Evolutionary conservation across 2,888 invertebrate species (phyloP), one percentile per base, ranked within the genome.

Genomic region (Rhingia campestris): DNA sequence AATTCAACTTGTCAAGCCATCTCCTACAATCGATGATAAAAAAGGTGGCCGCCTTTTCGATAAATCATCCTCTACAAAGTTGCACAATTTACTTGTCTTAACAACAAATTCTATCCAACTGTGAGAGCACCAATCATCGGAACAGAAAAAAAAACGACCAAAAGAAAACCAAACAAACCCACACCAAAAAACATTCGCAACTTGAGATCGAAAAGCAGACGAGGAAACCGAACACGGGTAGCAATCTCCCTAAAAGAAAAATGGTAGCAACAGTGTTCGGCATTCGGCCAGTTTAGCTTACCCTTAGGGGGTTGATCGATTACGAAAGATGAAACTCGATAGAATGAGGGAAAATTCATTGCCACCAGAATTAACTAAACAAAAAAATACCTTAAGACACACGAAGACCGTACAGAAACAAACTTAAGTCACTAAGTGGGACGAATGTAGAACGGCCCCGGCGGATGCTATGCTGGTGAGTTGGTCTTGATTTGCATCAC

Each of bases 261-360:
- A 61, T 79, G 70, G 49, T 59, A 84, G 59, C 66, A 58, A 12
- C 51, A 45, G 80, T 47, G 12, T 58, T 69, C 56, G 39, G 53
- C 74, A n/a, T 58, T 69, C 56, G 39, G 53, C 74, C 64, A 80
- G 84, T 75, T 49, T 70, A 84, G 80, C 64, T 74, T 84, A 84
- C 84, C 84, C 84, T 84, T 70, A 84, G 84, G 84, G 84, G 80
- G 84, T 84, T 84, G 84, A 84, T 84, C 84, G 84, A 84, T 80
- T 84, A 84, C 74, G 80, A 56, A 51, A 74, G 70, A 70, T 75
- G 74, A 80, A 80, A 66, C 70, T 74, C 74, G 84, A 84, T 84
- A 70, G 84, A 74, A 75, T 75, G 80, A 75, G 49, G 49, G 10
- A 49, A 72, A 80, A 80, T 74, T 51, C 84, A 84, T 84, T 84